Evolutionary conservation across 2,888 invertebrate species (phyloP), one percentile per base, ranked within the genome.

Genomic region (Acanthococcus lagerstroemiae): DNA sequence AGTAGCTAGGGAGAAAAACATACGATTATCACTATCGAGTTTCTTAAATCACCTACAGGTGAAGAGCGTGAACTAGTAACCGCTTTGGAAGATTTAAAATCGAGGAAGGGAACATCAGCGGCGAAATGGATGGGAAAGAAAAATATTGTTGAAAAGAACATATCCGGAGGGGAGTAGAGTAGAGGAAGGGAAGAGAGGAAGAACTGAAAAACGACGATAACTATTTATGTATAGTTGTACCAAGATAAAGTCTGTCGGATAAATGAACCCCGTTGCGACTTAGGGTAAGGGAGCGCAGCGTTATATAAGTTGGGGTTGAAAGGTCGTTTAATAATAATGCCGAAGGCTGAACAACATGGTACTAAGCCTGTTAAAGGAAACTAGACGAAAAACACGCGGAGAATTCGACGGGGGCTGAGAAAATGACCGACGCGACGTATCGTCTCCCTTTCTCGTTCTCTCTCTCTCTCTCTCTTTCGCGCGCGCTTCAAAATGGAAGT

Each of bases 321-420:
- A 63, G 63, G 63, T 63, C 63, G 63, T 63, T 63, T 63, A 63
- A 63, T 63, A 63, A 63, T 63, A 63, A 63, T 52, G 63, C 63
- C 25, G 54, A 63, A 63, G 63, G 63, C 63, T 63, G 63, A 63
- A 63, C 63, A 63, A 63, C 63, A 63, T 54, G 52, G 63, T 54
- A 52, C 60, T 61, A 61, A 61, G 60, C 63, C 63, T 37, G 52
- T 52, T 52, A 52, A 52, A 52, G 52, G 24, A 52, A 52, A 52
- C 52, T 21, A 52, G 52, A 52, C 52, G 52, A 52, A 52, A 24
- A 52, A 52, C 24, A 52, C 52, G 24, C 52, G 15, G 15, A 22
- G 52, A 15, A 52, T 21, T 52, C 52, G 15, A 19, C 26, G 27
- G 21, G 54, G 54, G 44, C 52, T 63, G 63, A 63, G 63, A 63